A percentile compares a stretch with the other conserved stretches of the same genome.
Conservation (phyloP, 2,797 vertebrate species). For the Vespertilio murinus region DNA sequence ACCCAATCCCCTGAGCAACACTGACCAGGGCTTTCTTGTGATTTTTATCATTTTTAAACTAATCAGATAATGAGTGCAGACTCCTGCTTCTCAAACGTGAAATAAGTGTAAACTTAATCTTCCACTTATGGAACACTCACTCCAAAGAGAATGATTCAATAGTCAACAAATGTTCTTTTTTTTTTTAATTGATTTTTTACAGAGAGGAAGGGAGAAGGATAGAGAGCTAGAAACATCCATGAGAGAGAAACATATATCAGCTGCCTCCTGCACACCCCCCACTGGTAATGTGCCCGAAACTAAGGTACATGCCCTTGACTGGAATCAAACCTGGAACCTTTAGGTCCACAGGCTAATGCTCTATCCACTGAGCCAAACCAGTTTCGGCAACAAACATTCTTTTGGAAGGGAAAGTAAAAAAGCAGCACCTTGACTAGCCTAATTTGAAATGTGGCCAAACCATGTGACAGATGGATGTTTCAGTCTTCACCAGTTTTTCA, state of each 20-base stretch:
- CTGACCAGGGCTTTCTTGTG: background rate
- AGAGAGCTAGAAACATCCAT: no score
- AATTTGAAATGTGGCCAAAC: background rate
- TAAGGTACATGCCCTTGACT: no score
- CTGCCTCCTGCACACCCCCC: no score
- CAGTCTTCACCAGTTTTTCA: background rate
- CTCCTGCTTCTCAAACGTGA: background rate
- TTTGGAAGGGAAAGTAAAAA: background rate
- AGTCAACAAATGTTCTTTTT: background rate
- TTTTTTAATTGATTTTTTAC: no score
- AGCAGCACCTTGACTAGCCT: background rate
- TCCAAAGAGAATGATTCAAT: background rate
- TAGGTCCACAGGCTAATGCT: no score
- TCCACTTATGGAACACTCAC: background rate
- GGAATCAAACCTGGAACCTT: no score
- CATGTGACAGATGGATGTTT: background rate
- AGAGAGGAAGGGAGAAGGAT: background rate
- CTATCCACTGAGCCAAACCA: no score
- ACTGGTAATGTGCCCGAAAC: no score
- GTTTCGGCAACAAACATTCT: background rate
- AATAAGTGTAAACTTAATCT: background rate
- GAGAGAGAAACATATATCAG: no score
- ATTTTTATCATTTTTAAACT: constrained; percentile 4
- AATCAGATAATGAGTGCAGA: background rate
- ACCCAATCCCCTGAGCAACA: background rate